A percentile compares a stretch with the other conserved stretches of the same genome.
Evolutionary conservation across 2,888 invertebrate genomes (phyloP).

Genomic region (Calephelis perditalis): DNA sequence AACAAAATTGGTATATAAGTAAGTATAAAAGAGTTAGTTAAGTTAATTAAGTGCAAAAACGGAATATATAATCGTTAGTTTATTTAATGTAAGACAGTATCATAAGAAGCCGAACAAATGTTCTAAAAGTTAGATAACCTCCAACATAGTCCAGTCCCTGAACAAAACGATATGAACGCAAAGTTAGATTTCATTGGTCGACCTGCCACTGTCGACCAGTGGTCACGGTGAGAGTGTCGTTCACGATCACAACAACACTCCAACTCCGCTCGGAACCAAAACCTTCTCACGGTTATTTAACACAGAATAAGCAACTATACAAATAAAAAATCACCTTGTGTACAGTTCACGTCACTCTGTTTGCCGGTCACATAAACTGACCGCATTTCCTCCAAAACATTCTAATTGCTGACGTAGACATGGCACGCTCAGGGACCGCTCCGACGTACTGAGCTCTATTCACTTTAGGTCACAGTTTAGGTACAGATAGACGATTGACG

Average conservation of each 20-base stretch:
- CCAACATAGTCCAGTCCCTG: too few species aligned
- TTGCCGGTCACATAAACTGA: conserved; percentile 53
- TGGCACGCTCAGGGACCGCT: conserved; percentile 23
- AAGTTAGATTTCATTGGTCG: conserved; percentile 40
- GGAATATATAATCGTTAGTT: too few species aligned
- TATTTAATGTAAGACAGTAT: too few species aligned
- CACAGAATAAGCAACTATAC: conserved; percentile 60
- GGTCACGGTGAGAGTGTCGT: conserved; percentile 50
- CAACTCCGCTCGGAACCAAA: conserved; percentile 41
- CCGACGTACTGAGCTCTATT: too few species aligned
- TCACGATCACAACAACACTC: conserved; percentile 55
- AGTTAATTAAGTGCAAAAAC: too few species aligned
- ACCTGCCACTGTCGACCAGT: conserved; percentile 46
- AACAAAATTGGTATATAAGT: too few species aligned
- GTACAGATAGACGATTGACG: too few species aligned
- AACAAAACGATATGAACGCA: background rate
- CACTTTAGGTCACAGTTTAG: too few species aligned
- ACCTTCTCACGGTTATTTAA: conserved; percentile 75
- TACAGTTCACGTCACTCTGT: conserved; percentile 73
- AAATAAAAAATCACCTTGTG: conserved; percentile 72
- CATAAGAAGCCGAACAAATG: too few species aligned
- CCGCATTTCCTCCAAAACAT: conserved; percentile 13
- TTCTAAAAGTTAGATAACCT: too few species aligned
- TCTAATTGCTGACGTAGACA: conserved; percentile 34
- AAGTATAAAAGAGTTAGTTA: too few species aligned